Conservation (phyloP, 2,888 invertebrate genomes). For the Cosmia trapezina region DNA sequence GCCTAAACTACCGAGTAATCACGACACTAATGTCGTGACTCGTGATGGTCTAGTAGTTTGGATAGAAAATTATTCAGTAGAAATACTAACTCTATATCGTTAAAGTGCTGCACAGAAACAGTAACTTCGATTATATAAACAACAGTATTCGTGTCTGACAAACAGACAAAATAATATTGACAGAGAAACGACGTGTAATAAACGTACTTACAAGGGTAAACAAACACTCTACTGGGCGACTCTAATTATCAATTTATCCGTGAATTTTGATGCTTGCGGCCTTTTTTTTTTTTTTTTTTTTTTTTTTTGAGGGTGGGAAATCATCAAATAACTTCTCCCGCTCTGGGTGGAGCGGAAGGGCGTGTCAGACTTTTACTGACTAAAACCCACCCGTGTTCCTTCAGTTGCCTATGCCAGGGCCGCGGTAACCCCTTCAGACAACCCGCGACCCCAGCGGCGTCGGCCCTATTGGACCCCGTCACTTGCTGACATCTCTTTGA, state of each 20-base stretch:
- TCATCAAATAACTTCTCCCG: too few relatives aligned
- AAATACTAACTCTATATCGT: not conserved
- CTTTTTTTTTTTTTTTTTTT: too few relatives aligned
- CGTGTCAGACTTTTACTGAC: too few relatives aligned
- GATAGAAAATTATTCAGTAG: not conserved
- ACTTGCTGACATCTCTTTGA: too few relatives aligned
- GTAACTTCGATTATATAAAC: not conserved
- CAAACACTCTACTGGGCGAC: not conserved
- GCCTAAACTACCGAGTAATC: not conserved
- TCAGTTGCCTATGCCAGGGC: too few relatives aligned
- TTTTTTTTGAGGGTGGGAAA: too few relatives aligned
- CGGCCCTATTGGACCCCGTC: too few relatives aligned
- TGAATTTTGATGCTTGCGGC: not conserved
- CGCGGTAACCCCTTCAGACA: too few relatives aligned
- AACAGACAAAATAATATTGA: slow-evolving; percentile 9
- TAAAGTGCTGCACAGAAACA: not conserved
- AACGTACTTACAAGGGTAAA: not conserved
- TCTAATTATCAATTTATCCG: not conserved
- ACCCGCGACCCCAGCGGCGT: too few relatives aligned
- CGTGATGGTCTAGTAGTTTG: not conserved
- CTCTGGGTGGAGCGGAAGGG: too few relatives aligned
- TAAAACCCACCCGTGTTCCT: too few relatives aligned
- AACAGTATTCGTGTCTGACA: not conserved
- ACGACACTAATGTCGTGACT: not conserved
- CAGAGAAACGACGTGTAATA: not conserved